phyloP scores from a whole-genome alignment of 2,797 vertebrate species.

The Arctocebus calabarensis region DNA sequence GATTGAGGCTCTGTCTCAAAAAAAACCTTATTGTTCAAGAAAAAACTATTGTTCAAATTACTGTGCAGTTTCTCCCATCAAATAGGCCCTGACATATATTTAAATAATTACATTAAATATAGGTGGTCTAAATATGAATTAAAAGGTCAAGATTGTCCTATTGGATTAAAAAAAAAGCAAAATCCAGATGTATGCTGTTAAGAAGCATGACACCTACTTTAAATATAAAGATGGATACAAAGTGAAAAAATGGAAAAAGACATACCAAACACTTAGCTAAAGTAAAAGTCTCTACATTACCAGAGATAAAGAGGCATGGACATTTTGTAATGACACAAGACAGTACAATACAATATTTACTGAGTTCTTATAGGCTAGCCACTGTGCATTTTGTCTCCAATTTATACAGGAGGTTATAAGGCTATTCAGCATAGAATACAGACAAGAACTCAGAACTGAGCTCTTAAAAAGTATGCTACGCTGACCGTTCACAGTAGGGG shows the following conservation, averaged over 20 bases:
- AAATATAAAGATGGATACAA: conserved; percentile 33
- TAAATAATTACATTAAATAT: conserved; percentile 47
- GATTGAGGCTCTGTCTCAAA: too few species aligned
- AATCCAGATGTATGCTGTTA: background rate
- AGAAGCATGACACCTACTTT: background rate
- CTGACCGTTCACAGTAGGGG: background rate
- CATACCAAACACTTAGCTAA: background rate
- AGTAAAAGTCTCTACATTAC: background rate
- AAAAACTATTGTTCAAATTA: conserved; percentile 12
- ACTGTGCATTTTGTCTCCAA: background rate
- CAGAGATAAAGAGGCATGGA: background rate
- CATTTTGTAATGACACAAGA: conserved; percentile 45
- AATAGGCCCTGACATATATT: background rate
- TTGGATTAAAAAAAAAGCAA: background rate
- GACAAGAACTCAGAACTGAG: conserved; percentile 38
- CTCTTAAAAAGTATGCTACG: background rate
- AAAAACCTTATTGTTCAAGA: too few species aligned
- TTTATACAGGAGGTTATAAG: conserved; percentile 32
- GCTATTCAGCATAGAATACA: background rate
- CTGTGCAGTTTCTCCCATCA: conserved; percentile 33
- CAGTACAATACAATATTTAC: conserved; percentile 34
- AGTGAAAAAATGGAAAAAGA: background rate
- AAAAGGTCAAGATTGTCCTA: conserved; percentile 50
- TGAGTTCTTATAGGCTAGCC: background rate
- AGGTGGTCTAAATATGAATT: conserved; percentile 31